Evolutionary conservation across 2,797 vertebrate species (phyloP), one percentile per base, ranked within the genome.

Genomic region (Gymnopithys bicolor): DNA sequence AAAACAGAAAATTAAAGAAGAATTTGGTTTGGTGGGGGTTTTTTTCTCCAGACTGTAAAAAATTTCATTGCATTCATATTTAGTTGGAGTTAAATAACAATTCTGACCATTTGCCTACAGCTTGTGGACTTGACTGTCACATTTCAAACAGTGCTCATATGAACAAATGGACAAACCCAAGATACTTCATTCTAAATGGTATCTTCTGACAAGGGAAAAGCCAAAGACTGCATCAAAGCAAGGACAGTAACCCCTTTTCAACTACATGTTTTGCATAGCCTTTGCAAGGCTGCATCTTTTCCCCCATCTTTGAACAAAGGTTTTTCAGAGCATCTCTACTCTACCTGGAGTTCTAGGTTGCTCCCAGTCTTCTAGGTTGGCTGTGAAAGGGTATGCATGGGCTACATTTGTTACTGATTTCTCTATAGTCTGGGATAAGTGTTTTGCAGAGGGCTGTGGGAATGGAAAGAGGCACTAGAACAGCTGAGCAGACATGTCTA

Each of bases 1-100:
- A 71, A 94, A 90, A 96, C n/a, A 90, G 52, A 95, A 83, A n/a
- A 89, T 48, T 14, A 83, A 67, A 87, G 22, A 56, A 88, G 19
- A 84, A 83, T 53, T 53, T 53, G 79, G 3, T 41, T 53, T 2
- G 23, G n/a, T 7, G 39, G 25, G 10, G 13, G 4, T 19, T 62
- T 64, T 76, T 90, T 79, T 51, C 14, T 86, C 21, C n/a, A 23
- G 49, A 41, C 33, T 63, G n/a, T 55, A 15, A 73, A 64, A 84
- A 41, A 70, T 27, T 81, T 77, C 25, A 63, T 49, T 84, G 41
- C 19, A 51, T 66, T 64, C 43, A 53, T 53, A 32, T 19, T n/a
- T 11, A 28, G 6, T 13, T 86, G 43, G 8, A 59, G 21, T 59
- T 83, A 70, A 67, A 62, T 25, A 69, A 55, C 27, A 63, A 45